phyloP scores from a whole-genome alignment of 2,888 invertebrate species.

The Tiliacea citrago region DNA sequence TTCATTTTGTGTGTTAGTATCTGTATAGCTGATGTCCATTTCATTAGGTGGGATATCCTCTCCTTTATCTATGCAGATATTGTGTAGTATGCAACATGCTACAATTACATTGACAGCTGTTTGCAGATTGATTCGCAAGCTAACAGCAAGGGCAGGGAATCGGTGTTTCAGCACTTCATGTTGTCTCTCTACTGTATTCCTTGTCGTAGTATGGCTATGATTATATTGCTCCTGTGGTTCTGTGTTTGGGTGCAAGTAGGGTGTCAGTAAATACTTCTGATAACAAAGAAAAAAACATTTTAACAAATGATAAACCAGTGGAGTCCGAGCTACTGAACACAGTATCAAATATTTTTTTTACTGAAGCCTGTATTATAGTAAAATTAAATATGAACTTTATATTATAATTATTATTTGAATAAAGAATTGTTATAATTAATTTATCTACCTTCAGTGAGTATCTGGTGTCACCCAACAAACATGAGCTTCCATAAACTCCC shows the following conservation, averaged over 20 bases:
- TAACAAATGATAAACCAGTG: not conserved
- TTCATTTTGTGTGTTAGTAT: not conserved
- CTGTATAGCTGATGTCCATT: constrained; percentile 8
- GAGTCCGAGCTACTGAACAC: not conserved
- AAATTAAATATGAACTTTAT: not conserved
- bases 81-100: constrained; percentile 50
- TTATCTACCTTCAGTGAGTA: constrained; percentile 10
- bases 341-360: not conserved
- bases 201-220: constrained; percentile 26
- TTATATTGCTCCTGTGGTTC: constrained; percentile 17
- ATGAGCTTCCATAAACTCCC: constrained; percentile 27
- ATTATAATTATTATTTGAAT: not conserved
- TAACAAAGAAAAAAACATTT: constrained; percentile 9
- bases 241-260: constrained; percentile 18
- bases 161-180: constrained; percentile 38
- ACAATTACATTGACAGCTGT: constrained; percentile 46
- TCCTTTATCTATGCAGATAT: constrained; percentile 21
- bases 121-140: constrained; percentile 42
- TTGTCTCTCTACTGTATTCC: constrained; percentile 34
- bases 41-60: constrained; percentile 28
- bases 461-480: constrained; percentile 33
- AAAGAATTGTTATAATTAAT: not conserved
- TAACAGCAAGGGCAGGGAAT: constrained; percentile 40
- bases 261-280: constrained; percentile 27
- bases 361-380: not conserved